Conservation (phyloP, 2,797 vertebrate species). For the Babyrousa celebensis region DNA sequence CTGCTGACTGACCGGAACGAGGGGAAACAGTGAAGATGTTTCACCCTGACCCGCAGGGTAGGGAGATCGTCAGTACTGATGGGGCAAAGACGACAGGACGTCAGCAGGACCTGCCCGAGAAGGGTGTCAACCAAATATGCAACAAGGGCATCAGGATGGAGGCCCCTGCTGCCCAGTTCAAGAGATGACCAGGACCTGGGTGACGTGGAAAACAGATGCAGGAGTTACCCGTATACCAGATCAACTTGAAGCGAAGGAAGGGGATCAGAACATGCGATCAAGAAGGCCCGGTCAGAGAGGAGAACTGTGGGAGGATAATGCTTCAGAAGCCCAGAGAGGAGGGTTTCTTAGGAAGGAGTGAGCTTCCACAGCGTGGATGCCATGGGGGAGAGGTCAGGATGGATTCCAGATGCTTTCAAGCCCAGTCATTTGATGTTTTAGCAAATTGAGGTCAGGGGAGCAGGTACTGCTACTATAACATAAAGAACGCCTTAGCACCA, state of each 20-base stretch:
- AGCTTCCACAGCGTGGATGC: not conserved
- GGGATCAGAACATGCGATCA: not conserved
- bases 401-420: not conserved
- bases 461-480: not conserved
- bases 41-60: not conserved
- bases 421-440: not conserved
- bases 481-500: not conserved
- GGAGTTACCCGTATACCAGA: not conserved
- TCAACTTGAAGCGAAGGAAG: not conserved
- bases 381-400: not conserved
- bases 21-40: not conserved
- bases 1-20: not conserved
- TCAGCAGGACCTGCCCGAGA: not conserved
- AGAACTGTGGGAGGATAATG: fast-evolving
- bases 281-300: not conserved
- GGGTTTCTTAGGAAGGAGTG: not conserved
- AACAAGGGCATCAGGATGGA: not conserved
- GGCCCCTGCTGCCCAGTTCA: not conserved
- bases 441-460: constrained; percentile 5
- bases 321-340: not conserved
- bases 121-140: not conserved
- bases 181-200: not conserved
- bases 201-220: not conserved
- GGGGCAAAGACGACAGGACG: too few relatives aligned
- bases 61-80: not conserved